Evolutionary conservation across 2,888 invertebrate genomes (phyloP), one percentile per base, ranked within the genome.

Genomic region (Lepidochrysops patricia): DNA sequence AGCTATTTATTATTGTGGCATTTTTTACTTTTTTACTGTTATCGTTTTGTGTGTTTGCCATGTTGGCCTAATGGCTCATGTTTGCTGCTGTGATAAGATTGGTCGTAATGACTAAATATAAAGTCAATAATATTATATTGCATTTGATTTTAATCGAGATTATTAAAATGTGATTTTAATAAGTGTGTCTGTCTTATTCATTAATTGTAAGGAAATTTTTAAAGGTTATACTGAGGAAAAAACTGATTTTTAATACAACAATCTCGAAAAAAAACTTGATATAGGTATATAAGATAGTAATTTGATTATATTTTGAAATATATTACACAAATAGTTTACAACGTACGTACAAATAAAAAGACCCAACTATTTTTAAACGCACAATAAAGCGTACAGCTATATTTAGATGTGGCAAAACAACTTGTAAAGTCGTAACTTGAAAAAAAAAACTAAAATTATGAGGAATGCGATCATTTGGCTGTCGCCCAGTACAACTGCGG

Each of bases 41-140:
- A 54, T 27, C 19, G 52, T 52, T 29, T 27, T 52, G n/a, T 54
- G 15, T 15, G 13, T 29, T 15, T 6, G 26, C 29, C 26, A 15
- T 27, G 15, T 15, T 54, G 54, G 27, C 15, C 15, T 25, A 12
- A 9, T 54, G 15, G 15, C 19, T 29, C 15, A 54, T 26, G 26
- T 52, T 32, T 32, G 48, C 12, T 49, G 29, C 54, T 54, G 54
- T 54, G 54, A 32, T 54, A 54, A 32, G 13, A 29, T 29, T 50
- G 13, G 26, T 26, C n/a, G 26, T 50, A 26, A 13, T 50, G 2
- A 49, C 25, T 43, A 43, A 13, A 35, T 7, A 19, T 19, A 19
- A 23, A 43, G 43, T 43, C 12, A 43, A 43, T 43, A 19, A 43
- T 15, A 37, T 43, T 54, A 32, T 32, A 54, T 32, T 32, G 54